phyloP scores from a whole-genome alignment of 2,888 invertebrate genomes.

The Tiliacea citrago region DNA sequence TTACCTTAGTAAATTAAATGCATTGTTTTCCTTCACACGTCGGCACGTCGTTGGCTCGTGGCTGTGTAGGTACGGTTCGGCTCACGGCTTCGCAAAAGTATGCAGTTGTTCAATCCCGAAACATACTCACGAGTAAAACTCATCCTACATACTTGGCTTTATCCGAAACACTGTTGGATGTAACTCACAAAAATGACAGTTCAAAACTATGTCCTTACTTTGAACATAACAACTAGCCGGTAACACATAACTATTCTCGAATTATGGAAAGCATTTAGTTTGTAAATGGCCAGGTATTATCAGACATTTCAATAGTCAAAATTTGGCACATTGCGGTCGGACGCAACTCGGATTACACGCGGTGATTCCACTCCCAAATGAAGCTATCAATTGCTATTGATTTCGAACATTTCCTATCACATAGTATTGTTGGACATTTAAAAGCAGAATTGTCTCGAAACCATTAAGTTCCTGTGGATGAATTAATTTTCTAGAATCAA shows the following conservation, averaged over 20 bases:
- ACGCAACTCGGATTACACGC: slow-evolving; percentile 56
- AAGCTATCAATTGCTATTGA: slow-evolving; percentile 64
- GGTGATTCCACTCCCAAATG: slow-evolving; percentile 58
- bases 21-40: neutral
- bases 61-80: neutral
- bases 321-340: slow-evolving; percentile 59
- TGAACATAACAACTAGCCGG: neutral
- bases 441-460: slow-evolving; percentile 16
- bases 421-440: slow-evolving; percentile 30
- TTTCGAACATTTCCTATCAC: slow-evolving; percentile 41
- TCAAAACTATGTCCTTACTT: slow-evolving; percentile 19
- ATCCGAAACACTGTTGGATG: neutral
- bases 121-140: slow-evolving; percentile 15
- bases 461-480: neutral
- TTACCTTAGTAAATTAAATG: slow-evolving; percentile 4
- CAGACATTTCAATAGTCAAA: slow-evolving; percentile 61
- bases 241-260: slow-evolving; percentile 15
- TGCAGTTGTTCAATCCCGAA: slow-evolving; percentile 4
- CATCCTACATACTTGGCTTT: slow-evolving; percentile 22
- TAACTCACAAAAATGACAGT: slow-evolving; percentile 5
- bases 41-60: no score
- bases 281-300: slow-evolving; percentile 28
- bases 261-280: slow-evolving; percentile 21
- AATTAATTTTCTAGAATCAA: slow-evolving; percentile 10
- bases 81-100: slow-evolving; percentile 3